Base-by-base conservation (phyloP, 2,888 invertebrate genomes). In the Papilio gigon region DNA sequence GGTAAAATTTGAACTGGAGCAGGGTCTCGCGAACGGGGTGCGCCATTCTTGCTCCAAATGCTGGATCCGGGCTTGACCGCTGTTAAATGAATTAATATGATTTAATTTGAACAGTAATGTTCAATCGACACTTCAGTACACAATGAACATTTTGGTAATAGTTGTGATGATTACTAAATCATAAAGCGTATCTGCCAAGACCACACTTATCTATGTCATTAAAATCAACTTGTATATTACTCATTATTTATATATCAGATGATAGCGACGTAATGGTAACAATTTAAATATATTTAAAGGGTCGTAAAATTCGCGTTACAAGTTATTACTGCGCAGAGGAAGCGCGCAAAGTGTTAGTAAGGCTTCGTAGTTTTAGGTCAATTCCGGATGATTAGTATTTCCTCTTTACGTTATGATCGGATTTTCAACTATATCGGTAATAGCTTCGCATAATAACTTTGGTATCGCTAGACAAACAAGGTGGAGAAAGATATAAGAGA, bases 361-460 rank as follows among this genome's bases (percentile, higher is more conserved):
- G 77, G 78, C 76, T 78, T 78, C 77, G 72, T 73, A 73, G 73
- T 74, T 67, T 75, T 72, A 76, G 75, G 76, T 77, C 77, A 79
- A 79, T 78, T 71, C 77, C 74, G 73, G 72, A 74, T 75, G 68
- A 67, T 60, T 42, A 35, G 35, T 59, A 22, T 53, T 35, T 64
- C 37, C 50, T 64, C 33, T 22, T 53, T 53, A n/a, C 20, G 22
- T 61, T 50, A 62, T 66, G 60, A 70, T 62, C 62, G 17, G 42
- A 40, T 65, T 58, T 59, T 61, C 33, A 14, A 9, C 30, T 56
- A 9, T 30, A 30, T 17, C 8, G 30, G 17, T 56, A 56, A 56
- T 56, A 56, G 53, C 30, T 56, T 56, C 30, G 30, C 17, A 17
- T 56, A 56, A 56, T 30, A 17, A 37, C 37, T n/a, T 47, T 47